phyloP scores from a whole-genome alignment of 1,140 invertebrate genomes.

The Anastrepha obliqua region DNA sequence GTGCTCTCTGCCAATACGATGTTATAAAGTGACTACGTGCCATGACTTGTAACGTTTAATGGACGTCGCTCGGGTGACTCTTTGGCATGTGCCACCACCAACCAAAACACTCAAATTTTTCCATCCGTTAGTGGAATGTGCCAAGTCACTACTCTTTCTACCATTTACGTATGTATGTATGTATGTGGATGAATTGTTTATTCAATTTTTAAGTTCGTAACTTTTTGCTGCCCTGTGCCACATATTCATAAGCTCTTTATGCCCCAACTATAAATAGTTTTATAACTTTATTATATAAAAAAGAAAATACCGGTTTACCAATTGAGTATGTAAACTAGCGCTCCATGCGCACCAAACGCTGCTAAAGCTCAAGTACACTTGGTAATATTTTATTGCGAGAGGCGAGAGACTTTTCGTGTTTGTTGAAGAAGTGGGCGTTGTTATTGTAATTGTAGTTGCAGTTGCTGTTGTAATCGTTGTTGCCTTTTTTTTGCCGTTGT shows the following conservation, averaged over 20 bases:
- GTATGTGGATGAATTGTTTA: too few relatives aligned
- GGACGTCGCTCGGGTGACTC: neutral
- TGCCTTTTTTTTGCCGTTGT: neutral
- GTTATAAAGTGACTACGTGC: constrained; percentile 41
- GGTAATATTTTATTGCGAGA: neutral
- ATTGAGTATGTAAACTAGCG: too few relatives aligned
- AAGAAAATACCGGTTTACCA: neutral
- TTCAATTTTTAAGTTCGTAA: neutral
- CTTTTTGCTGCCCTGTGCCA: neutral
- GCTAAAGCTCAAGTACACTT: neutral
- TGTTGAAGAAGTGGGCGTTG: neutral
- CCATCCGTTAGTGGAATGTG: constrained; percentile 10
- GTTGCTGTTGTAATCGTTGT: neutral
- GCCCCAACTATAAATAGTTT: neutral
- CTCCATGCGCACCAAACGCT: neutral
- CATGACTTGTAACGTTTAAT: constrained; percentile 17
- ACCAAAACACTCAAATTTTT: neutral
- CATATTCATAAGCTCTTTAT: neutral
- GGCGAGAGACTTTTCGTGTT: neutral
- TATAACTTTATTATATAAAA: constrained; percentile 15
- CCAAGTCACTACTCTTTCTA: neutral
- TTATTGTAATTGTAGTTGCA: too few relatives aligned
- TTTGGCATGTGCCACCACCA: neutral
- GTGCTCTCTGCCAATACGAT: neutral
- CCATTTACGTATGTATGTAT: neutral